Evolutionary conservation across 2,888 invertebrate species (phyloP), one percentile per base, ranked within the genome.

Genomic region (Cerceris ruficornis): DNA sequence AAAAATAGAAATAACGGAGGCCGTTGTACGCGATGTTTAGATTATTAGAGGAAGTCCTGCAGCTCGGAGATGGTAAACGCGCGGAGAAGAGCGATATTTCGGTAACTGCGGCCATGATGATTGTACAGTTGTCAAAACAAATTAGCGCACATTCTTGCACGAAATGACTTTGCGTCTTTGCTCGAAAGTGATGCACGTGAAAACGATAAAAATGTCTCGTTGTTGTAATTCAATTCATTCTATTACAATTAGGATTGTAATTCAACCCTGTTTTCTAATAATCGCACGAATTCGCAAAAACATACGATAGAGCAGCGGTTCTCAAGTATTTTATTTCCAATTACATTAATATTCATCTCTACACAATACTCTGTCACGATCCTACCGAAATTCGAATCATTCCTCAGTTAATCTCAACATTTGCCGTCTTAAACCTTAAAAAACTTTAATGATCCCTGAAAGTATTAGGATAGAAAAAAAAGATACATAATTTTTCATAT

Each of bases 1-100:
- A 28, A 28, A 28, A 28, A 28, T 28, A 28, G 28, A 28, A 28
- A 28, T 28, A 28, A 28, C 28, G 28, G 28, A 28, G 28, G 28
- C 28, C 28, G 28, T 28, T 28, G 28, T 28, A 28, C 28, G 28
- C 46, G 46, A 46, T 46, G 46, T 46, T 46, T 46, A 46, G 9
- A 11, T 11, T 11, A 11, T 11, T 46, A 8, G 46, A 11, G 46
- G 8, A 46, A 46, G 8, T 46, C 46, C 46, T 50, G 50, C n/a
- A 50, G n/a, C n/a, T 50, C 50, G 6, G n/a, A 50, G 50, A 50
- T 50, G 50, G 50, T 50, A 50, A n/a, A 11, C 50, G 50, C n/a
- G 50, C 50, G 50, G 50, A 50, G n/a, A n/a, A 11, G 13, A 46
- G 11, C 46, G 46, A 46, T 46, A 46, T 46, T 46, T 46, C 46